Percentiles rank a stretch among this genome's conserved stretches.
phyloP scores from a whole-genome alignment of 1,140 invertebrate genomes.

The Drosophila orena region DNA sequence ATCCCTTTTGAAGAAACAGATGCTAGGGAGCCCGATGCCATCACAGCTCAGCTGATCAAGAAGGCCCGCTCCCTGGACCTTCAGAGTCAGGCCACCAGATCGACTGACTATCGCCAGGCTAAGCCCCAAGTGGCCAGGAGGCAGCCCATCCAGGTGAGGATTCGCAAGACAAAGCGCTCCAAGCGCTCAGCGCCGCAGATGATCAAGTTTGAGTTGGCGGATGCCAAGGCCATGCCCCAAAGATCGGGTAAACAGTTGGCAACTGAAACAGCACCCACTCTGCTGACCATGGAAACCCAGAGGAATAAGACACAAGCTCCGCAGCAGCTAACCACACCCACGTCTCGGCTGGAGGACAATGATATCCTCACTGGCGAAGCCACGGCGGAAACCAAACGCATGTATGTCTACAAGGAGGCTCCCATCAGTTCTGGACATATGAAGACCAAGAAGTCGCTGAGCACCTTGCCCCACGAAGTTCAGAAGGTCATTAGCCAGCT shows the following conservation, averaged over 20 bases:
- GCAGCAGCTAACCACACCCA: neutral
- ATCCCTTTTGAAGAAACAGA: constrained; percentile 77
- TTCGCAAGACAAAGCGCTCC: constrained; percentile 53
- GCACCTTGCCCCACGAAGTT: constrained; percentile 67
- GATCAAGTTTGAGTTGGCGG: constrained; percentile 76
- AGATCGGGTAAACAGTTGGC: constrained; percentile 37
- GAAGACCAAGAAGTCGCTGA: constrained; percentile 69
- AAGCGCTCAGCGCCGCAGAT: constrained; percentile 68
- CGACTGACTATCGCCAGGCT: neutral
- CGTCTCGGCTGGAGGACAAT: constrained; percentile 44
- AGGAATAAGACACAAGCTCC: constrained; percentile 7
- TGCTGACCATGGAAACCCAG: constrained; percentile 57
- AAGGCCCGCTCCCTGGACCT: constrained; percentile 64
- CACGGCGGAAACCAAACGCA: constrained; percentile 62
- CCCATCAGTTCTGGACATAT: constrained; percentile 25
- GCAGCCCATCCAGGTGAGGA: constrained; percentile 14
- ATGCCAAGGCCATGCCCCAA: constrained; percentile 63
- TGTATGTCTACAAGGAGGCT: constrained; percentile 70
- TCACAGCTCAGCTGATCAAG: constrained; percentile 63
- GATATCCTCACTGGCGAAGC: constrained; percentile 40
- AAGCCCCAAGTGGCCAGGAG: constrained; percentile 15
- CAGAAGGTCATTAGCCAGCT: constrained; percentile 76
- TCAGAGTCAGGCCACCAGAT: constrained; percentile 22
- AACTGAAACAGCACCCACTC: constrained; percentile 6
- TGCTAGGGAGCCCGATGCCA: constrained; percentile 69